Evolutionary conservation across 2,113 vertebrate species (phyloP), one percentile per base, ranked within the genome.

Genomic region (Zosterops borbonicus): DNA sequence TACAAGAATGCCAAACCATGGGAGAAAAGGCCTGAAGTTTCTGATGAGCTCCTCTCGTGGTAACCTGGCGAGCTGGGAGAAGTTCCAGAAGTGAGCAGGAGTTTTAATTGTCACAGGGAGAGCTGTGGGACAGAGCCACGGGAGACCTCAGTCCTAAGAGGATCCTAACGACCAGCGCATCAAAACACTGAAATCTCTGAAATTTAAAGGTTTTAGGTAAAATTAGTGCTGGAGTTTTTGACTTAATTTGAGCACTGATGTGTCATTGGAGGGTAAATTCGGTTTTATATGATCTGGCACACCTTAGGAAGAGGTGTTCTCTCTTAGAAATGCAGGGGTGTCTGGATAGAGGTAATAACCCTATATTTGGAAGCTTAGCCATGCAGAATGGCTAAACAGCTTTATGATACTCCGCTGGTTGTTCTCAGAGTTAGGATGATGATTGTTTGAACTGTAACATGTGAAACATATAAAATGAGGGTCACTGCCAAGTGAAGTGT

Each of bases 381-480:
- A 0, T 37, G 24, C 47, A 56, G 49, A 68, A 18, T 25, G n/a
- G 31, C 37, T 50, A 3, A 59, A 9, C 17, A 63, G 29, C 62
- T 74, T 11, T 3, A 2, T 31, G 28, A 5, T 15, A 2, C 13
- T 73, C 0, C 46, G 56, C 22, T n/a, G 17, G 8, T 24, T 89
- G 39, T 15, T 12, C 11, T 67, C 50, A 11, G 1, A 49, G 14
- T 58, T 46, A 25, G 0, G 1, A 55, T 19, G 8, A 2, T 60
- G 7, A 4, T 59, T 0, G 0, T 67, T 78, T 11, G 5, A 80
- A 12, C 8, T 64, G 11, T 13, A 4, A 5, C 4, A 2, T 15
- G 12, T 37, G 21, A 76, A 80, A 52, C 9, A 69, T 42, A 20
- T 69, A 27, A 84, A 75, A 29, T 37, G 23, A 73, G 42, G 14